Evolutionary conservation across 1,140 invertebrate genomes (phyloP), one percentile per base, ranked within the genome.

Genomic region (Ctenoplectra terminalis): DNA sequence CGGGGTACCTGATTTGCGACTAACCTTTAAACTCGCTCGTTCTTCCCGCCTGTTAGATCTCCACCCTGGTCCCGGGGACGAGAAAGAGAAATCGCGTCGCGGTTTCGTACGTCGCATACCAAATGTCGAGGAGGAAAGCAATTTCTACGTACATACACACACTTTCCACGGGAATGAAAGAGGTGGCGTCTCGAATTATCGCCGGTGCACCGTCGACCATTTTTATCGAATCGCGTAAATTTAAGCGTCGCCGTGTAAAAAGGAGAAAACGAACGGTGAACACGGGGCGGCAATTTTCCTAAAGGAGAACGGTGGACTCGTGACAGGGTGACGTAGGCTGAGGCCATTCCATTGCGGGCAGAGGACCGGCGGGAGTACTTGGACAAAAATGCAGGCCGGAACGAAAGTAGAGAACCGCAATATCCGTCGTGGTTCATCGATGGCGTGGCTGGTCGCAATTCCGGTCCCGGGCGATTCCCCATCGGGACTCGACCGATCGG

Each of bases 1-100:
- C 83, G 85, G 85, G 71, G 82, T 79, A 83, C 70, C 83, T 88
- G 88, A 90, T 89, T 89, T 87, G 85, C 88, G 82, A 84, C 84
- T 71, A 88, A 86, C 87, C 37, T 87, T 88, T 82, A 82, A 84
- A 88, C 84, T 89, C 82, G 67, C 66, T 46, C 34, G 48, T 73
- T 63, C 56, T 20, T 40, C 20, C 43, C 23, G 23, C 29, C 31
- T 2, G 7, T 69, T 29, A 34, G 20, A 15, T 60, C 54, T 29
- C 48, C 61, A 0, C 4, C 40, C 46, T 13, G 46, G 11, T 7
- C 46, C 15, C 46, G n/a, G 40, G 23, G 50, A 52, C 17, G 8
- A 37, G 46, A 29, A n/a, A 37, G 61, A n/a, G 61, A 63, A 40
- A 70, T 70, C 67, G 54, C 4, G 13, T 5, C 34, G 26, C 50